These are phyloP conservation scores for Callorhinus ursinus DNA, from an alignment of 2,113 vertebrate genomes.

Conservation along the genomic window DNA sequence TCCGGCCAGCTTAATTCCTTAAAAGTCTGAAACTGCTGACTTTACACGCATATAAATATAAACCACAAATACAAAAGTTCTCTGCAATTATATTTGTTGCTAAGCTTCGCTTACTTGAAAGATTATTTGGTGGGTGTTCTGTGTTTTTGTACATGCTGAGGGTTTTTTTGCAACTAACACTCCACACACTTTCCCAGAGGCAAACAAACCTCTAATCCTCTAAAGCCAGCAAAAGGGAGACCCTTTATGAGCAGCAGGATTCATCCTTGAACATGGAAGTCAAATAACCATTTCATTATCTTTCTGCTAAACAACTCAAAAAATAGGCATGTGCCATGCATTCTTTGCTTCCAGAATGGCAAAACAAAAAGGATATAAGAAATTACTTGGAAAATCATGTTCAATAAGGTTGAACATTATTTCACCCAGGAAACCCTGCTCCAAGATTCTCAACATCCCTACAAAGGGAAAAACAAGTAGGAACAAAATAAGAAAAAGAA, in stretches of 20 bases:
- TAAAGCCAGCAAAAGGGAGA: background rate
- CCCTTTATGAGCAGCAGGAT: background rate
- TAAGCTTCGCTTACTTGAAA: conserved; percentile 38
- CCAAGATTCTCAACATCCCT: background rate
- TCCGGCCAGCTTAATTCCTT: conserved; percentile 27
- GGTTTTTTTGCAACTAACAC: background rate
- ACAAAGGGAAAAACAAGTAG: background rate
- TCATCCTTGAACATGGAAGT: background rate
- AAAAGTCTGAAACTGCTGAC: background rate
- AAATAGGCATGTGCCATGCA: background rate
- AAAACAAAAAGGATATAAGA: conserved; percentile 5
- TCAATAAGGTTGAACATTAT: background rate
- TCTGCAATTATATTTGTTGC: conserved; percentile 13
- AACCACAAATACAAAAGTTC: background rate
- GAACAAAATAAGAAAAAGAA: background rate
- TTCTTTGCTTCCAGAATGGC: background rate
- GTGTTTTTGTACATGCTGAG: background rate
- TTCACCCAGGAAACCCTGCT: background rate
- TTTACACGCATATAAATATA: background rate
- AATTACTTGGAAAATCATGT: conserved; percentile 11
- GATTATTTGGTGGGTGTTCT: background rate
- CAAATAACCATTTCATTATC: background rate
- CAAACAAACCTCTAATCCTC: background rate
- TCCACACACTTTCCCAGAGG: background rate
- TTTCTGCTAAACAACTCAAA: conserved; percentile 29